Evolutionary conservation across 2,113 vertebrate species (phyloP), one percentile per base, ranked within the genome.

Genomic region (Tyto alba): DNA sequence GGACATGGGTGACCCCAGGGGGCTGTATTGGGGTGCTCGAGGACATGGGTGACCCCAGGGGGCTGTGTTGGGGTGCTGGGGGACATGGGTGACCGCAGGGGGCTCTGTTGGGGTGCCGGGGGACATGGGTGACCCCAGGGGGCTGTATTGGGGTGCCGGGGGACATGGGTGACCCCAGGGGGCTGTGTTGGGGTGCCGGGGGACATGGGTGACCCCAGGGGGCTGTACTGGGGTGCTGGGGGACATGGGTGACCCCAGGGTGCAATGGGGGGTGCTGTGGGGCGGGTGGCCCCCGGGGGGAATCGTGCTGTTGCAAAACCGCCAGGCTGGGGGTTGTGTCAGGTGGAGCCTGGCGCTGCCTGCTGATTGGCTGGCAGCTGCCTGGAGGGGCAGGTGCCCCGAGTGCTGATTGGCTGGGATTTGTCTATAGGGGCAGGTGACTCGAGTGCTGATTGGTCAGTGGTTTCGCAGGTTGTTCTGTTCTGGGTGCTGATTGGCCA

Each of bases 21-120:
- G 3, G 41, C 4, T 1, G 3, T 2, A 1, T 0, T 5, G 52
- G 25, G 1, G 40, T 10, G 21, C 6, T 1, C 5, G 0, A 29
- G 43, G 34, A 1, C 2, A 1, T 13, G 12, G 4, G 48, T 16
- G 6, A 27, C 68, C 71, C 66, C 41, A 7, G 5, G 4, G 11
- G 7, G n/a, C n/a, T 8, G 2, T 8, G 3, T n/a, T 5, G 6
- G n/a, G 41, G 40, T n/a, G 47, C 11, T 9, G 2, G 2, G 56
- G 43, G 32, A 10, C 19, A 5, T 23, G 55, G 55, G 45, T 56
- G 29, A 56, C 55, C 55, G 16, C 55, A 56, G 11, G 55, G 30
- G 18, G 55, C 53, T 55, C 15, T 30, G 30, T 30, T 13, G 53
- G 29, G 15, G 53, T 25, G 36, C n/a, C 25, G 4, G 9, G 15